Base-by-base conservation (phyloP, 2,888 invertebrate species). In the Acleris cristana region DNA sequence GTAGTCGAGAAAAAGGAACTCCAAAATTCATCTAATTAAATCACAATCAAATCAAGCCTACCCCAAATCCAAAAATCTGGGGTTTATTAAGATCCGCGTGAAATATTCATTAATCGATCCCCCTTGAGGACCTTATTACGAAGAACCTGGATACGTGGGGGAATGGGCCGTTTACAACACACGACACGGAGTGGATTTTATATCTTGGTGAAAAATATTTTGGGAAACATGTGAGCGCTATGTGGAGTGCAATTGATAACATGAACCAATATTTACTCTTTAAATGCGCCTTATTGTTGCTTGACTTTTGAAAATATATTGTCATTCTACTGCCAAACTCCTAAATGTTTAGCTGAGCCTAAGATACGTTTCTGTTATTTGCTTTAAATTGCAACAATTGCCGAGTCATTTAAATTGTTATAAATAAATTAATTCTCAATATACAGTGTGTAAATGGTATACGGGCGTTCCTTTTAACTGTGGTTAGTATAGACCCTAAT, bases 21-120 rank as follows among this genome's bases (percentile, higher is more conserved):
- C 5, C n/a, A 16, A 48, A 26, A 26, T 12, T 6, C n/a, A 6
- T 45, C 12, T 48, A 23, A 26, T 26, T 26, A 58, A 21, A 57
- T 45, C 23, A 26, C n/a, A 48, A 48, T 45, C n/a, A 45, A 57
- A 89, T 89, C 89, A 87, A 76, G 71, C 70, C 53, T 44, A 34
- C 56, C 44, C 12, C 23, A 60, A 26, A 54, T 34, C 88, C 88
- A 86, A 89, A 90, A 90, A 89, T 89, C 89, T 86, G 79, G 84
- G 89, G 88, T 89, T 90, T 90, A 90, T 90, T 90, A 91, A 90
- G 91, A 88, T 77, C 76, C 72, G 81, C 81, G 80, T 87, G 83
- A 90, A 90, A 90, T 91, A 90, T 90, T 90, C 90, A 91, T 91
- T 92, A 92, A 92, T 92, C 90, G 91, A 90, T 91, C 88, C 83